Conservation (phyloP, 2,113 vertebrate species). For the Pluvianellus socialis region DNA sequence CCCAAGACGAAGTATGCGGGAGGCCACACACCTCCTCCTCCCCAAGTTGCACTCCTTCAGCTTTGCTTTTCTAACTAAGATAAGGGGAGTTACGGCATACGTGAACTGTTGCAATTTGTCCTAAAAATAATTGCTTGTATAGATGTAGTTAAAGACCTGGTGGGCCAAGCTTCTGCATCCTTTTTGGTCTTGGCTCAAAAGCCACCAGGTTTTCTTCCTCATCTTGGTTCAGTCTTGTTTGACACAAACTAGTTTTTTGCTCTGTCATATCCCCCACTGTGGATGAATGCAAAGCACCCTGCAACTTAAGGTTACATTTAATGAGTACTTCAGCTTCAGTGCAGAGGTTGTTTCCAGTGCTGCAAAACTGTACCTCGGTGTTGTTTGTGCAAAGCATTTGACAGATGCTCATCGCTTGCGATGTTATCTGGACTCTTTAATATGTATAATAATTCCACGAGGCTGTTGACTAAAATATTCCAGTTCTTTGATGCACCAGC, state of each 20-base stretch:
- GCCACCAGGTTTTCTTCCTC: background rate
- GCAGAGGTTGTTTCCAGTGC: background rate
- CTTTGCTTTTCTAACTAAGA: background rate
- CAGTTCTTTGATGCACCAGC: slow-evolving; percentile 59
- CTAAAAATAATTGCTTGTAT: background rate
- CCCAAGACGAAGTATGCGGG: background rate
- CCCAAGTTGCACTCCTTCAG: background rate
- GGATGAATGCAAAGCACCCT: background rate
- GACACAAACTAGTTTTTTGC: background rate
- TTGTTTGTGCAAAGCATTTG: background rate
- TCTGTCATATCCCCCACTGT: rapidly evolving
- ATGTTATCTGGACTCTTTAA: slow-evolving; percentile 24
- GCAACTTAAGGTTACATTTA: background rate
- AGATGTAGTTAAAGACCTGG: background rate
- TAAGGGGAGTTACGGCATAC: background rate
- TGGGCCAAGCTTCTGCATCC: background rate
- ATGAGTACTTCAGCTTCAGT: background rate
- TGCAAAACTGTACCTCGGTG: background rate
- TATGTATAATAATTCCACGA: background rate
- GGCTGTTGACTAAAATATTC: slow-evolving; percentile 56
- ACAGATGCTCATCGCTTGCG: background rate
- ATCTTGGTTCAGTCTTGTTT: background rate
- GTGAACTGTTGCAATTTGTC: background rate
- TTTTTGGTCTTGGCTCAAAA: background rate
- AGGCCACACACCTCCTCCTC: background rate